Conservation (phyloP, 2,113 vertebrate genomes). For the Trochalopteron elliotii region DNA sequence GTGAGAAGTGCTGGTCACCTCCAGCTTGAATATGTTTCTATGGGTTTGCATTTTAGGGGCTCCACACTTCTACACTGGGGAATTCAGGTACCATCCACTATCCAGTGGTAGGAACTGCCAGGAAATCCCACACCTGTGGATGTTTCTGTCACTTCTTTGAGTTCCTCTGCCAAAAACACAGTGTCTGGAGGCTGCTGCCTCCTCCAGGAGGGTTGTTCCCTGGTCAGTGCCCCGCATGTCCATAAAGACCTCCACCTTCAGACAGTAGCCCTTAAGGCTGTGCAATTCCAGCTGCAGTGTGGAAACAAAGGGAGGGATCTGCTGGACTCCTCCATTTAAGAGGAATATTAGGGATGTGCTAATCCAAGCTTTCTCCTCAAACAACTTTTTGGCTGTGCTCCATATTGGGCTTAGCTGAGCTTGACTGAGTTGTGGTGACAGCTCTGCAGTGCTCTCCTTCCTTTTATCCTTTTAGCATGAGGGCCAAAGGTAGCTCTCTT, state of each 20-base stretch:
- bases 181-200: not conserved
- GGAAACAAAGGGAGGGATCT: not conserved
- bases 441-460: not conserved
- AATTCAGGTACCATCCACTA: accelerated
- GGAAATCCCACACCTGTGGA: not conserved
- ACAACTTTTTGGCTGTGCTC: not conserved
- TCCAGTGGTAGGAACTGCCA: not conserved
- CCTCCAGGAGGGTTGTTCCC: not conserved
- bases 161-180: not conserved
- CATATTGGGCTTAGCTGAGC: not conserved
- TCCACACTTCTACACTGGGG: not conserved
- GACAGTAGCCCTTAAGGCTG: not conserved
- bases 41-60: not conserved
- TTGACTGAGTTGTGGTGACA: accelerated
- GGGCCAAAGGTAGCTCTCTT: not conserved
- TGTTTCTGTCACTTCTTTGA: not conserved
- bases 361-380: not conserved
- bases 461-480: not conserved
- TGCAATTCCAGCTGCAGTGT: too few relatives aligned
- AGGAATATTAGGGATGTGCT: not conserved
- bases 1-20: not conserved
- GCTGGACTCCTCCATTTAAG: not conserved
- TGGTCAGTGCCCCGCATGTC: accelerated
- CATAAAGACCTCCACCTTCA: not conserved
- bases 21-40: not conserved